phyloP scores from a whole-genome alignment of 2,888 invertebrate genomes.

The Oxystoma pomonae region DNA sequence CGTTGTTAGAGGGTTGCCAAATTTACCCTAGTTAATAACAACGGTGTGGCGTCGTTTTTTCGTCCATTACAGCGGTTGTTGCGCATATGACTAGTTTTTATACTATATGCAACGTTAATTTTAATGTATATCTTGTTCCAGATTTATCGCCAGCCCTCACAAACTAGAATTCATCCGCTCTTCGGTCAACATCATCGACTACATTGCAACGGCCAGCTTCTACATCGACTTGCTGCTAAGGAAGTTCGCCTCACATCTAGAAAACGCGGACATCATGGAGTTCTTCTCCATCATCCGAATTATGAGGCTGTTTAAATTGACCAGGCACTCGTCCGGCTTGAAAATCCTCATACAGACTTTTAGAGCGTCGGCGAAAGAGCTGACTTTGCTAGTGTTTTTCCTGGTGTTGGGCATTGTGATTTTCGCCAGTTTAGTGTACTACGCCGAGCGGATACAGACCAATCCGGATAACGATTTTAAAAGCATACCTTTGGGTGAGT shows the following conservation, averaged over 20 bases:
- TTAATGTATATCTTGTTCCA: conserved; percentile 5
- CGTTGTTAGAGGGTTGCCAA: too few relatives aligned
- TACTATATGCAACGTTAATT: too few relatives aligned
- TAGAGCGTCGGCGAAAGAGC: conserved; percentile 94
- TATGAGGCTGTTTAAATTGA: conserved; percentile 95
- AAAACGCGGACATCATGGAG: conserved; percentile 94
- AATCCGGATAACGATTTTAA: conserved; percentile 97
- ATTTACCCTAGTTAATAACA: too few relatives aligned
- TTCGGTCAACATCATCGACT: conserved; percentile 97
- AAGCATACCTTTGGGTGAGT: conserved; percentile 90
- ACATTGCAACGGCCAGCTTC: conserved; percentile 97
- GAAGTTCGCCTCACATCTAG: conserved; percentile 84
- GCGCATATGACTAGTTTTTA: too few relatives aligned
- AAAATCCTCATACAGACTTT: conserved; percentile 98
- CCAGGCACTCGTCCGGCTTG: conserved; percentile 93
- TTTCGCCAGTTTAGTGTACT: conserved; percentile 97
- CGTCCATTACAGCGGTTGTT: too few relatives aligned
- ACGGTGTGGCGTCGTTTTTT: too few relatives aligned
- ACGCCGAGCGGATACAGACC: conserved; percentile 88
- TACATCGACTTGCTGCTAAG: conserved; percentile 91
- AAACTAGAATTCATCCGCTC: conserved; percentile 93
- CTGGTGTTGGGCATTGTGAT: conserved; percentile 80
- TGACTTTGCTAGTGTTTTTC: conserved; percentile 87
- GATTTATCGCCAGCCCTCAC: conserved; percentile 87
- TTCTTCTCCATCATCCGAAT: conserved; percentile 97